Base-by-base conservation (phyloP, 1,140 invertebrate genomes). In the Laupala kohalensis region DNA sequence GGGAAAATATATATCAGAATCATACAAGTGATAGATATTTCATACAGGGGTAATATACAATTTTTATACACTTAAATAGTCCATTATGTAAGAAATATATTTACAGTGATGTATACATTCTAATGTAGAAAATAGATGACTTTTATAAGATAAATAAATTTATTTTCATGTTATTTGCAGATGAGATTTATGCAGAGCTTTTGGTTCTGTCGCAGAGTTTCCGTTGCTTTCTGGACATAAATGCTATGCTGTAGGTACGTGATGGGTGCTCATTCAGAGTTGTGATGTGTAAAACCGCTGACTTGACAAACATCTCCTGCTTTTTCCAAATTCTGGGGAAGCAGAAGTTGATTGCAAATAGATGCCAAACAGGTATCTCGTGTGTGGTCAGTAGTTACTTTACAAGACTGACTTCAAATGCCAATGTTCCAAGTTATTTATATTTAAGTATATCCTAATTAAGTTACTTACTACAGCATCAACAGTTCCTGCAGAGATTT, bases 351-450 rank as follows among this genome's bases (percentile, higher is more conserved):
- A 19, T 53, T 53, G 37, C 37, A 13, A 53, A 53, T 13, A 53
- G 37, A 19, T 53, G 19, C 37, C 19, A 13, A 19, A 9, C 37
- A 19, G 37, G 37, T 53, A 53, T 53, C 37, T 53, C 27, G 23
- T 68, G 67, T 19, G 27, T 30, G 67, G 24, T 68, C 67, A 68
- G 71, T 25, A 53, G 71, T 73, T 73, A 69, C 66, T 74, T 71
- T 74, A 74, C 66, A 74, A 74, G 73, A 74, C 73, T 74, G 73
- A 74, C 73, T 74, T 71, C 73, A 69, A 74, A 74, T 74, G 73
- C 73, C 73, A 74, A 74, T 74, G 71, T 74, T 26, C 71, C 73
- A 53, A n/a, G 24, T 53, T 74, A 74, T 74, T 71, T 70, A 70
- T 74, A 69, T 73, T 73, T 73, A 71, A 69, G 63, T 72, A 72